phyloP scores from a whole-genome alignment of 1,140 invertebrate species.

The Olivierus martensii region DNA sequence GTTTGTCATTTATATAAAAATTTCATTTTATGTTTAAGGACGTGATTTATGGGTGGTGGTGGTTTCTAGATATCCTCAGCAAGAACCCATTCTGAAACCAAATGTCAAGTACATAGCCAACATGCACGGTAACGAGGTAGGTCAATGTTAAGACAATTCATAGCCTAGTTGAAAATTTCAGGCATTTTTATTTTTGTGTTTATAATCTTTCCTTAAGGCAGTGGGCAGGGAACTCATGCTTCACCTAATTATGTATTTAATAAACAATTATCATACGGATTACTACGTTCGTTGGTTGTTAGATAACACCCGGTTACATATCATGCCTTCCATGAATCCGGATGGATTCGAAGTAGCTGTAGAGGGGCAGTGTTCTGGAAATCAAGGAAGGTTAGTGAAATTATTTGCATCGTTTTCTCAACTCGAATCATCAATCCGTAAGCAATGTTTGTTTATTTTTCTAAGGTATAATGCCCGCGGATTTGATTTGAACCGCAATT shows the following conservation, averaged over 20 bases:
- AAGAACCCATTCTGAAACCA: conserved; percentile 32
- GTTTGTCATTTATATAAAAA: too few species aligned
- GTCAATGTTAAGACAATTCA: too few species aligned
- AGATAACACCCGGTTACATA: conserved; percentile 78
- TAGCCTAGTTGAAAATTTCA: too few species aligned
- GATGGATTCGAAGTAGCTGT: conserved; percentile 74
- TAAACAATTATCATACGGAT: conserved; percentile 63
- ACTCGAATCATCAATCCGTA: too few species aligned
- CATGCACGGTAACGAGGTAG: conserved; percentile 49
- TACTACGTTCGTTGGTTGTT: conserved; percentile 68
- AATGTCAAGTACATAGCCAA: conserved; percentile 85
- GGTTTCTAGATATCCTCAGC: conserved; percentile 53
- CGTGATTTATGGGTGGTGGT: conserved; percentile 91
- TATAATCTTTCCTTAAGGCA: too few species aligned
- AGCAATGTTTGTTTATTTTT: background rate
- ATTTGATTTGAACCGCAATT: conserved; percentile 81
- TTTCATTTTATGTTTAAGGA: conserved; percentile 10
- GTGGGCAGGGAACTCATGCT: conserved; percentile 73
- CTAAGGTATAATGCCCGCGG: conserved; percentile 67
- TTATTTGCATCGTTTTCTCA: too few species aligned
- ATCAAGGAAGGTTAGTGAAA: conserved; percentile 53
- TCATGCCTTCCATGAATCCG: conserved; percentile 62
- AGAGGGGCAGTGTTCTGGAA: conserved; percentile 72
- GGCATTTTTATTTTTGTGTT: too few species aligned
- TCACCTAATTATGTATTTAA: conserved; percentile 72